Base-by-base conservation (phyloP, 1,140 invertebrate species). In the Rhopalosiphum maidis region DNA sequence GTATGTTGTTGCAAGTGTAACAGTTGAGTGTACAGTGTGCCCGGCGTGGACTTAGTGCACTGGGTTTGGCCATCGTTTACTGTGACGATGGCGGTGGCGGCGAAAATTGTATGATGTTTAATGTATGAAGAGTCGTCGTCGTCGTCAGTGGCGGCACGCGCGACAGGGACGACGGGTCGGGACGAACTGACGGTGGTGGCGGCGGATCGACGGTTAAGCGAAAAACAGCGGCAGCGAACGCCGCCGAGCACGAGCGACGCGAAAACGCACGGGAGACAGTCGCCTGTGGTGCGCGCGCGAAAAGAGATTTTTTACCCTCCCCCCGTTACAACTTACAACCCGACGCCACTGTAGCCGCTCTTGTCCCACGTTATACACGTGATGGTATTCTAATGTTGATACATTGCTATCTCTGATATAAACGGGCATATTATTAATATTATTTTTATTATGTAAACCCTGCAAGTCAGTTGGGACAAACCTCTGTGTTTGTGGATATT, bases 1-100 rank as follows among this genome's bases (percentile, higher is more conserved):
- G 95, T 93, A 96, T 96, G 68, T 96, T 95, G 89, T 96, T 97
- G 95, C 97, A 97, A 94, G 96, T 96, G 94, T 97, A 96, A 94
- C 97, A 97, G 94, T 97, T 97, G 41, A 97, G 95, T 5, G 97
- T 97, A 95, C 97, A 97, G 94, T 97, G 96, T 41, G 97, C 97
- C 90, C 97, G 95, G 37, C 97, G 95, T 4, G 97, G 97, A 94
- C 97, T 97, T 77, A 97, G 96, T 0, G 96, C 96, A 43, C 23
- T 88, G 41, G 94, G 89, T 35, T 87, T 88, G 35, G 92, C 90
- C 93, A 93, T 93, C 93, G 89, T n/a, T 94, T 51, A 83, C 23
- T 46, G 89, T 77, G 93, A 68, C 85, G 87, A 77, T 51, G 54
- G 11, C 85, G 94, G 94, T 60, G 95, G 94, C 88, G 95, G 94